Percentiles rank a stretch among this genome's conserved stretches.
These are phyloP conservation scores for Melanostigma gelatinosum DNA, from an alignment of 2,113 vertebrate genomes.

Conservation along the genomic window DNA sequence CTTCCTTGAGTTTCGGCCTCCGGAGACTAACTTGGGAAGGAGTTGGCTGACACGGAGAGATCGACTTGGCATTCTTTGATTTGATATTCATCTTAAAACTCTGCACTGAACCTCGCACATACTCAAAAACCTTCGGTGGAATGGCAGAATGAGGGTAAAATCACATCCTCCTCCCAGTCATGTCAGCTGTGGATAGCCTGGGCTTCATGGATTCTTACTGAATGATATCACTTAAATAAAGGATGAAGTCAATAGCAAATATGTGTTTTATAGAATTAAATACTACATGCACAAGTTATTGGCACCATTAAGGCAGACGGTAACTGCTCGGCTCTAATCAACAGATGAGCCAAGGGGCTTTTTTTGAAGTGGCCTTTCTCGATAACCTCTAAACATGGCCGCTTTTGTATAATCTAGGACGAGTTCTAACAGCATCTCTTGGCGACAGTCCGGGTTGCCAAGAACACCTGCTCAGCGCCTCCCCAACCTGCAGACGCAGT, in stretches of 20 bases:
- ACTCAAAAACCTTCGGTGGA: neutral
- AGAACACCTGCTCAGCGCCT: constrained; percentile 65
- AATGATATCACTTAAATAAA: constrained; percentile 1
- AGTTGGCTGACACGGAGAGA: constrained; percentile 10
- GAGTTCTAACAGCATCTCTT: constrained; percentile 49
- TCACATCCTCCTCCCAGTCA: constrained; percentile 1
- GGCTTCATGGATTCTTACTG: constrained; percentile 9
- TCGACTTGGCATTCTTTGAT: constrained; percentile 17
- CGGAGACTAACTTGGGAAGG: constrained; percentile 16
- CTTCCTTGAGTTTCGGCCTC: constrained; percentile 10
- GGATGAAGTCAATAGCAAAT: neutral
- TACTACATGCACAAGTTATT: neutral
- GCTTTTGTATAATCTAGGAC: constrained; percentile 57
- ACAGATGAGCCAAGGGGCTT: constrained; percentile 15
- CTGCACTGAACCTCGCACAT: neutral
- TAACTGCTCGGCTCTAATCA: neutral
- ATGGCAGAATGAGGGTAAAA: constrained; percentile 17
- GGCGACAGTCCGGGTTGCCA: constrained; percentile 41
- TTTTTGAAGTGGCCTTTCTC: constrained; percentile 18
- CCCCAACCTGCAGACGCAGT: constrained; percentile 48
- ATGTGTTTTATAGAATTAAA: neutral
- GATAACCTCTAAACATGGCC: constrained; percentile 35
- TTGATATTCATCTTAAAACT: constrained; percentile 23
- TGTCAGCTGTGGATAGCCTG: neutral
- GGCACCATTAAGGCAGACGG: neutral